Conservation (phyloP, 1,140 invertebrate genomes). For the Caerostris extrusa region DNA sequence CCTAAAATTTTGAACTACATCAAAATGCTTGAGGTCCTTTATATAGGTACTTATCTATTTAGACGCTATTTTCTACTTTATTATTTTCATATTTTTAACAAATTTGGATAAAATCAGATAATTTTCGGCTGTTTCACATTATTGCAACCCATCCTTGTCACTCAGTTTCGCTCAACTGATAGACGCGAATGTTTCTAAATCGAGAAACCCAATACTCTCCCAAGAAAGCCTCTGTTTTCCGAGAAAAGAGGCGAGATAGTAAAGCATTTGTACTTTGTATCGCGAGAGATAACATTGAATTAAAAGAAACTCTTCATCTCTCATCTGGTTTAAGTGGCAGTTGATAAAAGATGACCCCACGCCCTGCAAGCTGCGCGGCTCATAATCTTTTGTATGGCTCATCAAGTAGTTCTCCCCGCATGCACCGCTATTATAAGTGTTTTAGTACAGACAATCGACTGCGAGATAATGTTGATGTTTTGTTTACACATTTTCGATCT, state of each 20-base stretch:
- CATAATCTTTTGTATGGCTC: background rate
- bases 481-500: background rate
- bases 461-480: background rate
- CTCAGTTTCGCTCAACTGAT: background rate
- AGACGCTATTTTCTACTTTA: too few species aligned
- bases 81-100: too few species aligned
- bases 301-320: background rate
- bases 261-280: conserved; percentile 67
- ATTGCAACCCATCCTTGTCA: background rate
- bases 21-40: too few species aligned
- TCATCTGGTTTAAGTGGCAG: conserved; percentile 44
- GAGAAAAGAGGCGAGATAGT: background rate
- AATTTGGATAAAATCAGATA: too few species aligned
- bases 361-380: background rate
- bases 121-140: too few species aligned
- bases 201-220: background rate
- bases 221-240: background rate
- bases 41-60: too few species aligned
- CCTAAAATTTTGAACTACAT: too few species aligned
- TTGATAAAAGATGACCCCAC: conserved; percentile 47
- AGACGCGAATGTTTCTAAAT: background rate
- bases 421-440: background rate
- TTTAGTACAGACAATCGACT: background rate
- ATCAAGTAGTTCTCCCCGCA: background rate
- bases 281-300: conserved; percentile 40